Conservation (phyloP, 2,113 vertebrate species). For the Pterocles gutturalis region DNA sequence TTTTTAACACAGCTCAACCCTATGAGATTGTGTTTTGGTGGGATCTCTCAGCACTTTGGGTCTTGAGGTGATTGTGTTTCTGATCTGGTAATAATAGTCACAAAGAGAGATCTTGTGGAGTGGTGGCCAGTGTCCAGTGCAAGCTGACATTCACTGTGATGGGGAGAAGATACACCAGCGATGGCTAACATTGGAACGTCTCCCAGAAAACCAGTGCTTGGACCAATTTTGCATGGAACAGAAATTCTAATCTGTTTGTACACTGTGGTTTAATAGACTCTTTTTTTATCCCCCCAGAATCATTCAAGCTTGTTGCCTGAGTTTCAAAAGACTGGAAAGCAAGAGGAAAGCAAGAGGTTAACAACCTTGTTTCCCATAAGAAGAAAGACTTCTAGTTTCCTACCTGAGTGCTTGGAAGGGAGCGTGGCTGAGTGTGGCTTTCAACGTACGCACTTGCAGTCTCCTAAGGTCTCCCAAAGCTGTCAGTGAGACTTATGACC, state of each 20-base stretch:
- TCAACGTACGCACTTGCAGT: accelerated
- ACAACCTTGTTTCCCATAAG: neutral
- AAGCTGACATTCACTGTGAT: neutral
- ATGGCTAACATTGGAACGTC: neutral
- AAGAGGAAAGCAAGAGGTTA: neutral
- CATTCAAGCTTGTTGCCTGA: neutral
- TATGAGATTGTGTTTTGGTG: neutral
- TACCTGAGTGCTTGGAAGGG: accelerated
- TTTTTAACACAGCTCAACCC: neutral
- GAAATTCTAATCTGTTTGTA: neutral
- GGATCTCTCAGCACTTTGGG: neutral
- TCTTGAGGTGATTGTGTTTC: conserved; percentile 10
- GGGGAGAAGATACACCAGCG: neutral
- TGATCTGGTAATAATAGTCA: neutral
- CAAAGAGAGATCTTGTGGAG: neutral
- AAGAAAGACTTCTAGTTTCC: neutral
- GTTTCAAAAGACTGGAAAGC: neutral
- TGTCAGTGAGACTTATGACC: neutral
- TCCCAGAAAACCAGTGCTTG: neutral
- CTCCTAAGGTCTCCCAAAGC: neutral
- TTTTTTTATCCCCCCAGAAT: neutral
- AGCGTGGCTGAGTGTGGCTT: accelerated
- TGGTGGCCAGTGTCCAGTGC: neutral
- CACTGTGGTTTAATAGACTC: neutral
- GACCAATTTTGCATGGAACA: neutral